Evolutionary conservation across 1,140 invertebrate genomes (phyloP).

Genomic region (Bombyx mori): DNA sequence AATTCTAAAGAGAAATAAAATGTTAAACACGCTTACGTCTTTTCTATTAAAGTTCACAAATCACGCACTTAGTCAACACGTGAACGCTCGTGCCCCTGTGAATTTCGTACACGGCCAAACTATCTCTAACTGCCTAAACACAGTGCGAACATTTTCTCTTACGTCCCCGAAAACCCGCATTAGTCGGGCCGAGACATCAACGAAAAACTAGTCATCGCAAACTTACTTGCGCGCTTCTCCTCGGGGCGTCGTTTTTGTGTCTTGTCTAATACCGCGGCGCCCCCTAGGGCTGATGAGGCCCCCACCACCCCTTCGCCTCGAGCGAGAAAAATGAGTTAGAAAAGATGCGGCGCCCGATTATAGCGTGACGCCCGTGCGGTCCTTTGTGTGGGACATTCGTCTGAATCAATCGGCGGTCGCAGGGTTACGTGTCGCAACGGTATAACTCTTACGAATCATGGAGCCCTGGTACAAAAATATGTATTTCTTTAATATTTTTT

Average conservation of each 20-base stretch:
- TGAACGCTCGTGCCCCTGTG: no score
- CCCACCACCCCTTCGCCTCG: constrained; percentile 32
- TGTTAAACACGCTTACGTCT: no score
- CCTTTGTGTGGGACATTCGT: constrained; percentile 59
- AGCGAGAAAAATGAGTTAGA: constrained; percentile 70
- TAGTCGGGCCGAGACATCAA: constrained; percentile 3
- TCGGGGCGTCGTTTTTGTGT: constrained; percentile 63
- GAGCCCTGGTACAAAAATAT: constrained; percentile 12
- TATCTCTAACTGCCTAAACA: background rate
- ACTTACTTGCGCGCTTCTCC: constrained; percentile 56
- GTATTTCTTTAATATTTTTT: background rate
- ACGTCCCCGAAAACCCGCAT: background rate
- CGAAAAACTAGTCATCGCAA: constrained; percentile 40
- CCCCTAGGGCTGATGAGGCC: constrained; percentile 50
- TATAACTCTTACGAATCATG: constrained; percentile 13
- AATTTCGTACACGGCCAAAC: background rate
- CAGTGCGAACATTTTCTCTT: no score
- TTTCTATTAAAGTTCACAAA: no score
- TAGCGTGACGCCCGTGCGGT: constrained; percentile 45
- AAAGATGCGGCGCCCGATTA: constrained; percentile 67
- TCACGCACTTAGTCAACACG: no score
- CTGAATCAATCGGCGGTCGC: constrained; percentile 56
- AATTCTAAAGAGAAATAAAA: no score
- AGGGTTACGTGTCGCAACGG: constrained; percentile 26
- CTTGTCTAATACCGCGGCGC: constrained; percentile 67